Percentiles rank a stretch among this genome's conserved stretches.
Conservation (phyloP, 1,140 invertebrate species). For the Gryon sp. region DNA sequence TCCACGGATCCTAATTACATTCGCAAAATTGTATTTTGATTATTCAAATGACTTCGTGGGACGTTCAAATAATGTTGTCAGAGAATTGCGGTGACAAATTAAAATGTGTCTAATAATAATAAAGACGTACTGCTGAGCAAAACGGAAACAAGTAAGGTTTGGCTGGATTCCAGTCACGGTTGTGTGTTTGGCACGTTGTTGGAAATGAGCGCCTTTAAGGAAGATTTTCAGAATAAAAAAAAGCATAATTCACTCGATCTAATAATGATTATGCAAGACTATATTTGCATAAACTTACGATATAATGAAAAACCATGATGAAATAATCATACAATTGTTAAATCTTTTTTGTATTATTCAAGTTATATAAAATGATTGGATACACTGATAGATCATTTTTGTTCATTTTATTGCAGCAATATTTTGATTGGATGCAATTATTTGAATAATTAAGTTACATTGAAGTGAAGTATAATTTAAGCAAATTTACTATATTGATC, state of each 20-base stretch:
- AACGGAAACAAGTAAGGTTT: constrained; percentile 16
- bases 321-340: too few species aligned
- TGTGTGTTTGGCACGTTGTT: constrained; percentile 6
- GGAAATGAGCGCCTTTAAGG: constrained; percentile 4
- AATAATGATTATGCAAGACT: constrained; percentile 8
- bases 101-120: constrained; percentile 47
- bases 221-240: constrained; percentile 9
- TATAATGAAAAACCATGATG: neutral
- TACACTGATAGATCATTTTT: too few species aligned
- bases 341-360: too few species aligned
- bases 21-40: constrained; percentile 11
- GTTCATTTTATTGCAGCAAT: too few species aligned
- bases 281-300: neutral
- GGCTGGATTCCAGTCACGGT: constrained; percentile 28
- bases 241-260: neutral
- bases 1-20: too few species aligned
- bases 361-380: too few species aligned
- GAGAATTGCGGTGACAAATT: constrained; percentile 24
- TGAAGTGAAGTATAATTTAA: too few species aligned
- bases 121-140: constrained; percentile 16
- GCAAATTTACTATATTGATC: too few species aligned
- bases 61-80: constrained; percentile 15
- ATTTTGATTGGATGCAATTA: too few species aligned
- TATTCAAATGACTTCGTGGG: neutral
- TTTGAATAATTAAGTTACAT: too few species aligned